Conservation (phyloP, 92 coral and sea anemone genomes). For the Zoanthus solanderi region DNA sequence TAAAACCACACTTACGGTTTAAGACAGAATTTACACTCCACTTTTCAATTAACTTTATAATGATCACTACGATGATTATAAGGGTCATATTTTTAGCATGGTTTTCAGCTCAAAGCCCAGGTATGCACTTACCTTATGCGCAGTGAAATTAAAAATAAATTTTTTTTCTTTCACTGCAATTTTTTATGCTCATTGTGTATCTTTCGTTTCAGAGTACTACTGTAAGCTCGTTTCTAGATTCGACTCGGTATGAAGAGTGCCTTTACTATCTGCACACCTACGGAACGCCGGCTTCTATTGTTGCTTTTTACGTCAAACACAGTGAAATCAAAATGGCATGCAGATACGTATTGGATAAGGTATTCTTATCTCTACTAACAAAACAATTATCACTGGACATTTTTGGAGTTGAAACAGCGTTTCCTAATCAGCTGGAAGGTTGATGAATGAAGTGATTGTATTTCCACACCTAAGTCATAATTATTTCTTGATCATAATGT, state of each 20-base stretch:
- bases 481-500: too few relatives aligned
- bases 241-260: conserved; percentile 91
- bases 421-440: too few relatives aligned
- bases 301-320: conserved; percentile 90
- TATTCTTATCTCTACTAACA: not conserved
- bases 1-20: too few relatives aligned
- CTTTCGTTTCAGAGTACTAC: conserved; percentile 54
- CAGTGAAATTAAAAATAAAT: not conserved
- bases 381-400: too few relatives aligned
- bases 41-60: too few relatives aligned
- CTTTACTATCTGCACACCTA: conserved; percentile 83
- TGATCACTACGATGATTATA: too few relatives aligned
- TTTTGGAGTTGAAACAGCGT: too few relatives aligned
- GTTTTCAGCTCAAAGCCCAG: too few relatives aligned
- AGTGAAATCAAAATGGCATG: conserved; percentile 85
- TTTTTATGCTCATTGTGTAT: not conserved
- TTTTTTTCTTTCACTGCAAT: not conserved
- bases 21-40: too few relatives aligned
- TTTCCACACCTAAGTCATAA: too few relatives aligned
- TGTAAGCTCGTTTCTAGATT: conserved; percentile 72
- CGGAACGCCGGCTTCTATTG: conserved; percentile 81
- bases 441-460: too few relatives aligned
- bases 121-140: not conserved
- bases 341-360: conserved; percentile 94
- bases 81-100: too few relatives aligned